A percentile compares a stretch with the other conserved stretches of the same genome.
Conservation (phyloP, 1,140 invertebrate genomes). For the Xylocopa sonorina region DNA sequence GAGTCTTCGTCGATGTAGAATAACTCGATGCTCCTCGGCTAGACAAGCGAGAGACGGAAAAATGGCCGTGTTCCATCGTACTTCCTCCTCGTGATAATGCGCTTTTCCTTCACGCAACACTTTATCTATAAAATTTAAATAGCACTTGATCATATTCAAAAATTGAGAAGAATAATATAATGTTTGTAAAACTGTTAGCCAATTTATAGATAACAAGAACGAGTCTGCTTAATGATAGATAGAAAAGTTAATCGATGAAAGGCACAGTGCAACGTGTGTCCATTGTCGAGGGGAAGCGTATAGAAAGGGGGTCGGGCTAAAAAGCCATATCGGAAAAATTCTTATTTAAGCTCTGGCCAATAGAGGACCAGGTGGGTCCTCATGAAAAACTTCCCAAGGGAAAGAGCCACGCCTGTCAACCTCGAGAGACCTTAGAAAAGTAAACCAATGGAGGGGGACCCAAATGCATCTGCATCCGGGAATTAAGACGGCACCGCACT, state of each 20-base stretch:
- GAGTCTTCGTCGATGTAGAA: constrained; percentile 31
- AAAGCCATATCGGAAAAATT: constrained; percentile 56
- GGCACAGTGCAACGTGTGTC: constrained; percentile 22
- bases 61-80: neutral
- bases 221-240: neutral
- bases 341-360: constrained; percentile 53
- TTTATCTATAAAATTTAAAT: neutral
- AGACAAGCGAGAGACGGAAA: constrained; percentile 68
- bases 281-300: constrained; percentile 42
- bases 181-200: neutral
- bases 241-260: neutral
- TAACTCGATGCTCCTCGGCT: constrained; percentile 52
- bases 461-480: constrained; percentile 42
- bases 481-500: neutral
- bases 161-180: neutral
- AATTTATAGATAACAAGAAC: neutral
- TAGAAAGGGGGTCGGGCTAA: constrained; percentile 37
- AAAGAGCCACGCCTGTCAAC: constrained; percentile 56
- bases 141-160: neutral
- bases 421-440: constrained; percentile 31
- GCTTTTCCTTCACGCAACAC: neutral
- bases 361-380: constrained; percentile 38
- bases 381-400: constrained; percentile 59
- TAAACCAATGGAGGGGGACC: neutral
- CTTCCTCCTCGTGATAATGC: too few relatives aligned